Percentiles rank a stretch among this genome's conserved stretches.
phyloP scores from a whole-genome alignment of 2,113 vertebrate species.

The Origma solitaria region DNA sequence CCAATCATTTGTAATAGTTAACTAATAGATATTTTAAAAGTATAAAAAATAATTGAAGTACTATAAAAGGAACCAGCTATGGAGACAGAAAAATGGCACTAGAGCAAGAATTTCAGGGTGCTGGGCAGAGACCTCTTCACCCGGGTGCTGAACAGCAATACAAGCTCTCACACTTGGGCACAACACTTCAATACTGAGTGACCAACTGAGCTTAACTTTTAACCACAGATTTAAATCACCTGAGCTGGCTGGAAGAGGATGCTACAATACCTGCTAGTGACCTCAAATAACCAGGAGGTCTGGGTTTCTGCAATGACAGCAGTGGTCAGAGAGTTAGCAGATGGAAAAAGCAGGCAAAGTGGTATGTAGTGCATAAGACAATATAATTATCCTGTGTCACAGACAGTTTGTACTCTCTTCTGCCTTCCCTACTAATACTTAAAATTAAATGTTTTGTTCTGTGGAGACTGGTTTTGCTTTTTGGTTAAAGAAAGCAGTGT shows the following conservation, averaged over 20 bases:
- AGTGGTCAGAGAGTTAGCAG: not conserved
- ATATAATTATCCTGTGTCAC: not conserved
- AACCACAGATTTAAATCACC: not conserved
- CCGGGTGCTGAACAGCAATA: not conserved
- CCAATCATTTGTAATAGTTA: not conserved
- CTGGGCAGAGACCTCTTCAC: not conserved
- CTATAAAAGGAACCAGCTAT: not conserved
- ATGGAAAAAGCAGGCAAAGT: not conserved
- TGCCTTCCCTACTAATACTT: not conserved
- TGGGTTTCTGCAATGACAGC: not conserved
- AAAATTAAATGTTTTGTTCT: not conserved
- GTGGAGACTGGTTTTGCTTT: not conserved
- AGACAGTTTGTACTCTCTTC: not conserved
- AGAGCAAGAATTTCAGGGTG: not conserved
- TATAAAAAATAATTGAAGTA: not conserved
- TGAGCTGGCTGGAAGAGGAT: not conserved
- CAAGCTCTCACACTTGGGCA: not conserved
- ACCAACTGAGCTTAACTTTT: not conserved
- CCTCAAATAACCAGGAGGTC: not conserved
- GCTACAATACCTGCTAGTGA: not conserved
- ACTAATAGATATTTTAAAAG: not conserved
- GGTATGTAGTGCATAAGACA: not conserved
- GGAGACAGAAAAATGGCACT: not conserved
- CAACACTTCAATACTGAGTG: not conserved
- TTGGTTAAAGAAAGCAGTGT: not conserved